These are phyloP conservation scores for Oophaga sylvatica DNA, from an alignment of 2,797 vertebrate species.

Conservation along the genomic window DNA sequence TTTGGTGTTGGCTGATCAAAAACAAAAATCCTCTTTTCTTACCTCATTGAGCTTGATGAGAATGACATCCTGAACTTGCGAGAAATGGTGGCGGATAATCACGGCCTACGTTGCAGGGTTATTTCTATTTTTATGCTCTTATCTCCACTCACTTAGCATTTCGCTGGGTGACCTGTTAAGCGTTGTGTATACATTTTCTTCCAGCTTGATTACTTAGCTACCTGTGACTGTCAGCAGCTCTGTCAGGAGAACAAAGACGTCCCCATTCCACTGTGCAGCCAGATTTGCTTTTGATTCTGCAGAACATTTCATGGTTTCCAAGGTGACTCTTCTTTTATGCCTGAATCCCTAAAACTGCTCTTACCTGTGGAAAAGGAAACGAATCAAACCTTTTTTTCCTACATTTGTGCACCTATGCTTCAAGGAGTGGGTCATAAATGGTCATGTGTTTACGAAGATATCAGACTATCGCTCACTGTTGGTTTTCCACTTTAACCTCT, in stretches of 20 bases:
- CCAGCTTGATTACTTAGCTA: conserved; percentile 26
- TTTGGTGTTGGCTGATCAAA: background rate
- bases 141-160: background rate
- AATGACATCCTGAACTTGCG: background rate
- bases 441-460: background rate
- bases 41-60: background rate
- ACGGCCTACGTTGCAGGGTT: background rate
- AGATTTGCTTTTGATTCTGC: conserved; percentile 37
- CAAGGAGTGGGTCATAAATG: background rate
- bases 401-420: background rate
- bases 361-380: background rate
- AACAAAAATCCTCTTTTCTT: background rate
- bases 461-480: background rate
- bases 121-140: conserved; percentile 12
- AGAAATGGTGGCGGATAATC: background rate
- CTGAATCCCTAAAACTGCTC: background rate
- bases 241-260: conserved; percentile 45
- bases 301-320: conserved; percentile 45
- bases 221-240: conserved; percentile 37
- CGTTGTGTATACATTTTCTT: background rate
- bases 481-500: background rate
- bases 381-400: background rate
- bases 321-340: conserved; percentile 47
- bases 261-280: conserved; percentile 7
- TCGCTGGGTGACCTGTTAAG: background rate